Base-by-base conservation (phyloP, 2,888 invertebrate genomes). In the Eremobia ochroleuca region DNA sequence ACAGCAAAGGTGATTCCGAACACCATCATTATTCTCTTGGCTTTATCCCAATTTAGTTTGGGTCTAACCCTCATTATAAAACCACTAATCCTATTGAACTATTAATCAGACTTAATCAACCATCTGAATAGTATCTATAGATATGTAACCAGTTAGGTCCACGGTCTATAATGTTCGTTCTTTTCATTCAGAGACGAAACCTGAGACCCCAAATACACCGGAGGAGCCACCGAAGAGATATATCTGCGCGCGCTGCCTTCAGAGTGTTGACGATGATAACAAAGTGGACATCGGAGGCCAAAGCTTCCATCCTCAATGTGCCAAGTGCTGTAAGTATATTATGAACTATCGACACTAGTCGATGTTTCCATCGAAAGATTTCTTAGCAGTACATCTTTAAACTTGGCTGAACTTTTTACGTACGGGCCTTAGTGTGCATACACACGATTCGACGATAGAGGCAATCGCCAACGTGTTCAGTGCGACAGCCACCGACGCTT, bases 241-340 rank as follows among this genome's bases (percentile, higher is more conserved):
- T 73, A 91, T 95, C 70, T 96, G 96, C 85, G 92, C 96, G 2
- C 93, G 96, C 5, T 96, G 96, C 82, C 88, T 96, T 25, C 94
- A 95, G 69, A 87, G 92, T 1, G 92, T 96, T 18, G 93, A 92
- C 9, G 93, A 94, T 6, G 80, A 40, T 40, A 86, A 92, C 34
- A 94, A 93, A 79, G 90, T 96, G 4, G 92, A 92, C 0, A 94
- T 96, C 40, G 94, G 93, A 2, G 94, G 94, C 0, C 96, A 96
- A 83, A 91, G 90, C 85, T 96, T 96, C 88, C 96, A 96, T 76
- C 81, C 90, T 3, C 92, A 94, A 59, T 96, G 96, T 72, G 95
- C 95, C 11, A 93, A 91, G 85, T 96, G 96, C 90, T 96, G 96
- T 96, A 82, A 94, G 96, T 92, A 40, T 40, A n/a, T 8, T 15